These are phyloP conservation scores for Echeneis naucrates DNA, from an alignment of 2,797 vertebrate species.

Conservation along the genomic window DNA sequence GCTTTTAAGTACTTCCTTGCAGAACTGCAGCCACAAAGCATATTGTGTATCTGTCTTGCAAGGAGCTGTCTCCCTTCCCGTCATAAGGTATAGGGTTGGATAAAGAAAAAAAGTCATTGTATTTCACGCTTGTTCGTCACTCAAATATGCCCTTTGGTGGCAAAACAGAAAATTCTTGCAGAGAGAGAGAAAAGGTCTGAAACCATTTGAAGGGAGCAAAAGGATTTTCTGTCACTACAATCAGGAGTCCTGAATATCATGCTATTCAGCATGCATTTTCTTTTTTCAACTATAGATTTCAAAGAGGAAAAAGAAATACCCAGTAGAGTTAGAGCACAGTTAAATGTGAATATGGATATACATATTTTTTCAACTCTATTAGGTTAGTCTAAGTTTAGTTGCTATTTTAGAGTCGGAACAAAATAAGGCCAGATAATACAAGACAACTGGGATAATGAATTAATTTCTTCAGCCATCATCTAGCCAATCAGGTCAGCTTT, in stretches of 20 bases:
- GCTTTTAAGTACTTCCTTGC: background rate
- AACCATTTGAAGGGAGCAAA: slow-evolving; percentile 14
- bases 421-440: background rate
- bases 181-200: slow-evolving; percentile 5
- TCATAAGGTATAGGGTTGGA: background rate
- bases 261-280: slow-evolving; percentile 6
- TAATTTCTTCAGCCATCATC: background rate
- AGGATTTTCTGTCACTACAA: background rate
- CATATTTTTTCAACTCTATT: background rate
- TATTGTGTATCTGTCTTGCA: background rate
- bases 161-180: background rate
- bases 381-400: background rate
- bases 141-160: slow-evolving; percentile 30
- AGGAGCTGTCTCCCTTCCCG: slow-evolving; percentile 7
- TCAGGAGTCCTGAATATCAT: background rate
- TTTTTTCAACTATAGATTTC: background rate
- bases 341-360: background rate
- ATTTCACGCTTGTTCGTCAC: slow-evolving; percentile 27
- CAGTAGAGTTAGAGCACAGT: background rate
- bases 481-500: background rate
- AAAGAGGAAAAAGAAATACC: background rate
- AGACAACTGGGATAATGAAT: background rate
- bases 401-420: background rate
- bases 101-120: slow-evolving; percentile 15
- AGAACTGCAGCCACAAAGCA: background rate